Conservation (phyloP, 2,113 vertebrate genomes). For the Aptenodytes patagonicus region DNA sequence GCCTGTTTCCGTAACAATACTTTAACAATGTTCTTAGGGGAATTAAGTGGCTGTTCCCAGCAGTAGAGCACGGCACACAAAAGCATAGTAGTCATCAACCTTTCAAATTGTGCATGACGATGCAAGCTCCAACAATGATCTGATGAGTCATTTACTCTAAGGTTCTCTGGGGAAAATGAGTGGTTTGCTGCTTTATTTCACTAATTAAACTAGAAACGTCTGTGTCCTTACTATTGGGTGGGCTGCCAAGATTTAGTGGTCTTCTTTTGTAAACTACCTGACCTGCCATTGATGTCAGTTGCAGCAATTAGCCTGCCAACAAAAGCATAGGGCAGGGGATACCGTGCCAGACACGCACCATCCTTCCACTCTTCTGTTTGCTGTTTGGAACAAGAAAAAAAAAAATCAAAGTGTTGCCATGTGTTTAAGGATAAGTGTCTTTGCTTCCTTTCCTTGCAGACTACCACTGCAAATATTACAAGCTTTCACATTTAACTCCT, state of each 20-base stretch:
- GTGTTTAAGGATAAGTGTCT: not conserved
- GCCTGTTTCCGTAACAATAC: not conserved
- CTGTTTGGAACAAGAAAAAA: not conserved
- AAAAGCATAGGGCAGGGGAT: slow-evolving; percentile 4
- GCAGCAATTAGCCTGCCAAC: not conserved
- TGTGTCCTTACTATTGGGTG: not conserved
- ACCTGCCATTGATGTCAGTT: not conserved
- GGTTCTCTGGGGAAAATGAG: not conserved
- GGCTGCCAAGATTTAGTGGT: not conserved
- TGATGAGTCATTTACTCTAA: not conserved
- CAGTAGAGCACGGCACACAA: not conserved
- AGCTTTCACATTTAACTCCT: not conserved
- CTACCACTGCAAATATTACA: not conserved
- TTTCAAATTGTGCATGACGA: not conserved
- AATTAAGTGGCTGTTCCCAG: not conserved
- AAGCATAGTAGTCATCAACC: not conserved
- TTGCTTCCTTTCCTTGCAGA: not conserved
- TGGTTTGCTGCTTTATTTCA: not conserved
- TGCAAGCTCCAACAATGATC: not conserved
- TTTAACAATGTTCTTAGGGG: not conserved
- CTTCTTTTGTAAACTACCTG: not conserved
- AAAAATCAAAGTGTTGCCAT: not conserved
- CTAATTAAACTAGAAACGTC: not conserved
- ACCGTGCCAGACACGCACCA: not conserved
- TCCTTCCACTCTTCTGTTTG: not conserved